Conservation (phyloP, 2,113 vertebrate genomes). For the Lonchura striata region DNA sequence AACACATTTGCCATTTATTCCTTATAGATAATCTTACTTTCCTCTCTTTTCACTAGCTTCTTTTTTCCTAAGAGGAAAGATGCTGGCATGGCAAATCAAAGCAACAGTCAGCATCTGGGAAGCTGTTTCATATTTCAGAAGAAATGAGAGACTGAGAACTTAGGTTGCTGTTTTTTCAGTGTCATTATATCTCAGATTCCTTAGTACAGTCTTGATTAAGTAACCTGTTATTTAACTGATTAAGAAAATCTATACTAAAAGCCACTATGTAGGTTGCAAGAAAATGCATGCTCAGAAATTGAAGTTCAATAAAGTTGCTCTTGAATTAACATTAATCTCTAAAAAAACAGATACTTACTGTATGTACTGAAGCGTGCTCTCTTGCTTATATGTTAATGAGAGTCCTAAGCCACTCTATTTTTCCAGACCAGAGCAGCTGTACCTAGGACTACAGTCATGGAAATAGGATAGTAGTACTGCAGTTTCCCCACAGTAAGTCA, state of each 20-base stretch:
- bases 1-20: not conserved
- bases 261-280: not conserved
- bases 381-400: not conserved
- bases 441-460: not conserved
- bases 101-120: not conserved
- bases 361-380: not conserved
- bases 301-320: not conserved
- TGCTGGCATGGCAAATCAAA: not conserved
- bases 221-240: not conserved
- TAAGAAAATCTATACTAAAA: not conserved
- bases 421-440: not conserved
- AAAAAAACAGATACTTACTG: not conserved
- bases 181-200: not conserved
- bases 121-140: not conserved
- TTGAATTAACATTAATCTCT: not conserved
- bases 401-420: not conserved
- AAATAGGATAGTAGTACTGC: not conserved
- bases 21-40: not conserved
- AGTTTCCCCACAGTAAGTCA: not conserved
- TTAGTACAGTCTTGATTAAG: not conserved
- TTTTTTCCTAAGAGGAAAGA: not conserved
- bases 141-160: not conserved
- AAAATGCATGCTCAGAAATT: not conserved
- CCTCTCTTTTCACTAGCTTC: not conserved
- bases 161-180: not conserved